Evolutionary conservation across 1,140 invertebrate genomes (phyloP).

Genomic region (Caligus rogercresseyi): DNA sequence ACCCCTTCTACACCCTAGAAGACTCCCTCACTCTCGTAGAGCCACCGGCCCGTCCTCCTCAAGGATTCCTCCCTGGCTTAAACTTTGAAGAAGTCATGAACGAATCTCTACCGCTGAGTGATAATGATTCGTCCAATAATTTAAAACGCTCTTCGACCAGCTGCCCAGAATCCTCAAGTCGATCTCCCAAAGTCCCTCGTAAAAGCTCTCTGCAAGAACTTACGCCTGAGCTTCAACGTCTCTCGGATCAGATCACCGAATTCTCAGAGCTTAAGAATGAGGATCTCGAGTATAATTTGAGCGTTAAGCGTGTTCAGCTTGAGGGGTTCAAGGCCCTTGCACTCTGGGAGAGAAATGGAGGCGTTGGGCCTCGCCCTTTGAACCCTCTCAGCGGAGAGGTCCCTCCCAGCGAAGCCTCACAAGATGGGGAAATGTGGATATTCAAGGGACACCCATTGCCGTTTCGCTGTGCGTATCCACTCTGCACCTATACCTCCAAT

Average conservation of each 20-base stretch:
- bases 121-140: too few species aligned
- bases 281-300: neutral
- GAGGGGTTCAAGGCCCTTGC: neutral
- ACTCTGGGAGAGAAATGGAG: neutral
- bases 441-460: neutral
- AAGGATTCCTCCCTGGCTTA: neutral
- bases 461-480: slow-evolving; percentile 21
- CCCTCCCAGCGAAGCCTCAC: neutral
- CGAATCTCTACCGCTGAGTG: too few species aligned
- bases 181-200: neutral
- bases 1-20: neutral
- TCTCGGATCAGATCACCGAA: neutral
- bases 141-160: too few species aligned
- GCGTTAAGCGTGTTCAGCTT: neutral
- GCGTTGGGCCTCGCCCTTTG: neutral
- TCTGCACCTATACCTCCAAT: slow-evolving; percentile 33
- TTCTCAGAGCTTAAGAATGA: neutral
- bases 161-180: too few species aligned
- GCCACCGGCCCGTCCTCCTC: neutral
- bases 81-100: neutral
- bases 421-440: neutral
- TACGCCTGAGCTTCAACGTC: neutral
- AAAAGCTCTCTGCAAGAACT: neutral
- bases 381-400: neutral
- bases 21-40: too few species aligned